These are phyloP conservation scores for Anarhynchus alexandrinus DNA, from an alignment of 2,113 vertebrate species.

Conservation along the genomic window DNA sequence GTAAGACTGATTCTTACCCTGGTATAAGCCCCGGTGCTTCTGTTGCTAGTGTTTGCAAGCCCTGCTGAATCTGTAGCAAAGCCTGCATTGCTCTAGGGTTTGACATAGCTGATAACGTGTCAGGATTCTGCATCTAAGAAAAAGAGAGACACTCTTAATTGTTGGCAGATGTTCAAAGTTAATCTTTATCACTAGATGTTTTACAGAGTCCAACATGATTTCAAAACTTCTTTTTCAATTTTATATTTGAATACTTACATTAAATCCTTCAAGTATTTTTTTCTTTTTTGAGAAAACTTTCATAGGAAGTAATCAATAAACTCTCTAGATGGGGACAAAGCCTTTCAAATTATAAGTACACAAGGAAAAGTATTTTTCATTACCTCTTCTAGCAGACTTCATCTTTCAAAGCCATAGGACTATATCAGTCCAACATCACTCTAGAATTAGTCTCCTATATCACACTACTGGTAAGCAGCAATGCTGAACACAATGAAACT, in stretches of 20 bases:
- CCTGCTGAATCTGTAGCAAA: slow-evolving; percentile 89
- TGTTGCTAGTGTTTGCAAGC: slow-evolving; percentile 85
- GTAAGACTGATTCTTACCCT: slow-evolving; percentile 65
- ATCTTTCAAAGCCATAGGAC: neutral
- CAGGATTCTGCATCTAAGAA: slow-evolving; percentile 87
- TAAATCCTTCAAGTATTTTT: neutral
- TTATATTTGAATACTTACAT: neutral
- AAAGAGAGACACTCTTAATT: slow-evolving; percentile 25
- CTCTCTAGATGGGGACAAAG: neutral
- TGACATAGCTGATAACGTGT: slow-evolving; percentile 87
- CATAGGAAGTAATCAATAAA: neutral
- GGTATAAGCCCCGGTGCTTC: slow-evolving; percentile 87
- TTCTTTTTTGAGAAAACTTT: neutral
- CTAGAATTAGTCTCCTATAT: neutral
- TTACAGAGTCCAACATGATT: neutral
- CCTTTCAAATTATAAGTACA: neutral
- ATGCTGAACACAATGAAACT: neutral
- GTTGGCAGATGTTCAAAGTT: neutral
- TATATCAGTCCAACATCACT: neutral
- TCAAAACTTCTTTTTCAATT: neutral
- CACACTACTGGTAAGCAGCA: neutral
- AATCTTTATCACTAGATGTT: neutral
- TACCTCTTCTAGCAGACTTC: neutral
- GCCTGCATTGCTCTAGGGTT: slow-evolving; percentile 91
- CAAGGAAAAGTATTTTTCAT: neutral